A percentile compares a stretch with the other conserved stretches of the same genome.
Evolutionary conservation across 2,113 vertebrate species (phyloP).

Genomic region (Recurvirostra avosetta): DNA sequence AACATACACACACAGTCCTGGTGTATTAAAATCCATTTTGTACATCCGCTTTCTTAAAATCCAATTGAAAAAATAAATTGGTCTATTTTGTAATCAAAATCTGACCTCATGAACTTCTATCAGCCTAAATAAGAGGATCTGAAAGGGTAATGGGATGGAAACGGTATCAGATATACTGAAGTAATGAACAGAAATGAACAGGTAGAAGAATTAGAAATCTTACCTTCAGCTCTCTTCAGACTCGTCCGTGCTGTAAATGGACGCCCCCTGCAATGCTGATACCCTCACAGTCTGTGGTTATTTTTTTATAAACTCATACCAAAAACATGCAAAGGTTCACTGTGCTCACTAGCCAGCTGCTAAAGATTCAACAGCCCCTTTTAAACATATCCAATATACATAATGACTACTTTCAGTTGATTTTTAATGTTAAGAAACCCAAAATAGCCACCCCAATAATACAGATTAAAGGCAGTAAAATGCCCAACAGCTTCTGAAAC

Average conservation of each 20-base stretch:
- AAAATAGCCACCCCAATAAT: constrained; percentile 36
- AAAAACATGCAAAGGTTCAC: constrained; percentile 95
- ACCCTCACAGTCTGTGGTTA: constrained; percentile 90
- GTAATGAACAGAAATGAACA: constrained; percentile 70
- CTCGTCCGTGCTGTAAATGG: constrained; percentile 98
- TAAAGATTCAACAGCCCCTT: constrained; percentile 61
- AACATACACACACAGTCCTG: background rate
- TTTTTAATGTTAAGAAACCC: constrained; percentile 52
- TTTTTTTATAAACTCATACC: constrained; percentile 78
- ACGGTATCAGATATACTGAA: constrained; percentile 52
- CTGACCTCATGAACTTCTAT: constrained; percentile 40
- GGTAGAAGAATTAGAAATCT: constrained; percentile 75
- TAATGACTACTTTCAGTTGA: constrained; percentile 31
- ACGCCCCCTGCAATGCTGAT: constrained; percentile 92
- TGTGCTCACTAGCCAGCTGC: constrained; percentile 78
- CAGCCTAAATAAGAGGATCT: constrained; percentile 43
- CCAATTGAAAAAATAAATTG: constrained; percentile 43
- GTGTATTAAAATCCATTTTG: background rate
- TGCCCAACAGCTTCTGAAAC: constrained; percentile 69
- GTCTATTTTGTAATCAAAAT: constrained; percentile 31
- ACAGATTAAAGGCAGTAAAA: constrained; percentile 65
- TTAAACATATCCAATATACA: constrained; percentile 64
- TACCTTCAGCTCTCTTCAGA: constrained; percentile 97
- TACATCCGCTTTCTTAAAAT: constrained; percentile 33
- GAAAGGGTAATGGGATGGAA: constrained; percentile 55